These are phyloP conservation scores for Danaus chrysippus DNA, from an alignment of 2,888 invertebrate species.

Conservation along the genomic window DNA sequence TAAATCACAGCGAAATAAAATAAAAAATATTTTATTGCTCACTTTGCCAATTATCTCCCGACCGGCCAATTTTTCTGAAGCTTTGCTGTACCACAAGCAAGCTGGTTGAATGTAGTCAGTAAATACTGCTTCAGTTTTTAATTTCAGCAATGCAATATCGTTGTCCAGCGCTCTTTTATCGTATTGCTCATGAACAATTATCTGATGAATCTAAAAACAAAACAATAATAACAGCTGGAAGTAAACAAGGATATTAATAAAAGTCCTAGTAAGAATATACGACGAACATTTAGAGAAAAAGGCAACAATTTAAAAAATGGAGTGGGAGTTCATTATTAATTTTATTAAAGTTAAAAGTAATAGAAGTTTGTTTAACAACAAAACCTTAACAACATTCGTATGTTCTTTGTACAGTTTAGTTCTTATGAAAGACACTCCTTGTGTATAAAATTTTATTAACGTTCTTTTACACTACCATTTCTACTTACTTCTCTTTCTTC, in stretches of 20 bases:
- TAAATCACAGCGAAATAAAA: background rate
- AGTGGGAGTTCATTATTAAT: too few relatives aligned
- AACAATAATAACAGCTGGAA: background rate
- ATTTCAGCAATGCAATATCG: conserved; percentile 39
- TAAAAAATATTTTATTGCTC: background rate
- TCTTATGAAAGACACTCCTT: background rate
- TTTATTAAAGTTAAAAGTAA: too few relatives aligned
- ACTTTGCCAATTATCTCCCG: conserved; percentile 9
- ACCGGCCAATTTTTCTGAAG: conserved; percentile 12
- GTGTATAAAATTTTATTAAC: too few relatives aligned
- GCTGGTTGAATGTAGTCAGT: conserved; percentile 39
- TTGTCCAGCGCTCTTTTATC: conserved; percentile 25
- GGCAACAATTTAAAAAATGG: too few relatives aligned
- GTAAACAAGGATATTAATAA: too few relatives aligned
- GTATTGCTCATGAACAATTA: conserved; percentile 35
- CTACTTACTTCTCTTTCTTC: conserved; percentile 10
- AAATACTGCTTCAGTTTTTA: conserved; percentile 33
- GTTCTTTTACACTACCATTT: too few relatives aligned
- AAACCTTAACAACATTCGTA: too few relatives aligned
- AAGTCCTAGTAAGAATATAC: too few relatives aligned
- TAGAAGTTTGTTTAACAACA: too few relatives aligned
- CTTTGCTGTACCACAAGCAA: conserved; percentile 37
- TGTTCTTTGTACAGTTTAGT: too few relatives aligned
- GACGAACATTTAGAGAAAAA: too few relatives aligned
- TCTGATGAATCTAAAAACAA: conserved; percentile 22